Base-by-base conservation (phyloP, 2,888 invertebrate genomes). In the Hoplodrina blanda region DNA sequence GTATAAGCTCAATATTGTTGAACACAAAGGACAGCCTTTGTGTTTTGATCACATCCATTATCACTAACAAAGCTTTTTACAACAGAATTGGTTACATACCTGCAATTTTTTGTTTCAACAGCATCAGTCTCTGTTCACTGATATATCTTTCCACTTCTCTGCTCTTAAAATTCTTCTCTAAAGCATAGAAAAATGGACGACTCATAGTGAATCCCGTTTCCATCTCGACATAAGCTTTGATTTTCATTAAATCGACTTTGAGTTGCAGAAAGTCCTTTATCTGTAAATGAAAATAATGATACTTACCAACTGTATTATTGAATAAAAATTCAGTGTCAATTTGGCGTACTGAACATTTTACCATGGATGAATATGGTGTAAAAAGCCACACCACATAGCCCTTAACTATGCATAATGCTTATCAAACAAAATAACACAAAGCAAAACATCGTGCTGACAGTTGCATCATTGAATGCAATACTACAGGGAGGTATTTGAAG, bases 261-360 rank as follows among this genome's bases (percentile, higher is more conserved):
- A 91, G 73, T 25, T 88, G 82, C 41, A 91, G 62, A 41, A 91
- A 83, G 69, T 90, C 91, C 84, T 89, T 87, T 55, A 91, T 87
- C 91, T 91, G 81, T 33, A 80, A 85, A 60, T 17, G 46, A 46
- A 17, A 46, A 17, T 13, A 41, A 41, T 41, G 46, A 5, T 4
- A 46, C 17, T 46, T 46, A 46, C 15, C 46, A 46, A 46, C 41
- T 41, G 41, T 8, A 13, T 41, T 41, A 13, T 41, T 13, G 8
- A 41, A 41, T 41, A 2, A 46, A 46, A 46, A 17, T 17, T 15
- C 17, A 4, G 15, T 44, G 5, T 44, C 15, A 44, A 44, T 44
- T 13, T 15, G 17, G 6, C 17, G 17, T 17, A 37, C 8, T 37
- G 8, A 7, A 33, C 33, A 6, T 33, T 33, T 7, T 7, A 33